phyloP scores from a whole-genome alignment of 2,113 vertebrate species.

The Pao palembangensis region DNA sequence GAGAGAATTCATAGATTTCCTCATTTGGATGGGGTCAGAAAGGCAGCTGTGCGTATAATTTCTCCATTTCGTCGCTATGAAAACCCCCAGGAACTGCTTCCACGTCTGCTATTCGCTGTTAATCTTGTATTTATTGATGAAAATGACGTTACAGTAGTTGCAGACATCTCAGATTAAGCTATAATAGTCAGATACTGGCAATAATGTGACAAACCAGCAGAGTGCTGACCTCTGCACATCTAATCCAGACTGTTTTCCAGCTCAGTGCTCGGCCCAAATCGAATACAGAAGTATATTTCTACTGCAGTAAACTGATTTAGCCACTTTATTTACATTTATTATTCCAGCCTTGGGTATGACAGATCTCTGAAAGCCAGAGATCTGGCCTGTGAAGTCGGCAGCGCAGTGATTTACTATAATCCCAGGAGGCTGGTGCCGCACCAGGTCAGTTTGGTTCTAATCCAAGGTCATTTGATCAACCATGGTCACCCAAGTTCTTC shows the following conservation, averaged over 20 bases:
- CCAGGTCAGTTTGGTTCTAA: conserved; percentile 42
- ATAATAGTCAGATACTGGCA: background rate
- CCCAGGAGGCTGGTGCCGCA: conserved; percentile 39
- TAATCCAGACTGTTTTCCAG: no score
- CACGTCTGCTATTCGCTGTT: background rate
- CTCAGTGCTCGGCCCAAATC: no score
- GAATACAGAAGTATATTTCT: no score
- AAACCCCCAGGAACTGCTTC: no score
- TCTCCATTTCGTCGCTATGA: no score
- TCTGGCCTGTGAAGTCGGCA: conserved; percentile 34
- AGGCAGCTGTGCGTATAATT: no score
- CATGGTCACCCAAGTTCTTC: conserved; percentile 6
- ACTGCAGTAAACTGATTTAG: no score
- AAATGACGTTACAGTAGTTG: conserved; percentile 4
- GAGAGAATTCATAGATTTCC: no score
- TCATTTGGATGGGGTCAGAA: no score
- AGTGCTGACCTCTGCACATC: background rate
- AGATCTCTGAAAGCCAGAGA: conserved; percentile 6
- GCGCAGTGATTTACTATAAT: conserved; percentile 48
- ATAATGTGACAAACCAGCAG: background rate
- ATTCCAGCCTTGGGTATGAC: background rate
- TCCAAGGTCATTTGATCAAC: conserved; percentile 53
- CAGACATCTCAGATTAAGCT: background rate
- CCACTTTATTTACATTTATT: no score
- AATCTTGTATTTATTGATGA: conserved; percentile 4